Conservation (phyloP, 1,140 invertebrate species). For the Apis laboriosa region DNA sequence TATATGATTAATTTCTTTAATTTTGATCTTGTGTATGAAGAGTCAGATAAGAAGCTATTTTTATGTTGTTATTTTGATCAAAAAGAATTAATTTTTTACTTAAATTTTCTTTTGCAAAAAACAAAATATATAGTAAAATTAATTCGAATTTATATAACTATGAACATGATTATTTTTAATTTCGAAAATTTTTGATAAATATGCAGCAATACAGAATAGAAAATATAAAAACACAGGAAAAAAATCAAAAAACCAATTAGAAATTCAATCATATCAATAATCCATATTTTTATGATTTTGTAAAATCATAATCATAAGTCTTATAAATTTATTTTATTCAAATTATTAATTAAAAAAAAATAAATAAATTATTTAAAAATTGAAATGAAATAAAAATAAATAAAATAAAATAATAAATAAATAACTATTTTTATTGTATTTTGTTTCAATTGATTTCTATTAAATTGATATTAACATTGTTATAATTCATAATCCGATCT, state of each 20-base stretch:
- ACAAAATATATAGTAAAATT: slow-evolving; percentile 69
- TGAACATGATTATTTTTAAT: slow-evolving; percentile 85
- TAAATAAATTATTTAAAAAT: background rate
- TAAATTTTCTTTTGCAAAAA: slow-evolving; percentile 45
- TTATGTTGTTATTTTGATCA: background rate
- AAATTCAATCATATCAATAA: background rate
- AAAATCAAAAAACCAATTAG: background rate
- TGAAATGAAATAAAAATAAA: background rate
- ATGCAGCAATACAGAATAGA: slow-evolving; percentile 79
- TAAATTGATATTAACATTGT: background rate
- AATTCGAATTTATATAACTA: slow-evolving; percentile 74
- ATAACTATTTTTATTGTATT: background rate
- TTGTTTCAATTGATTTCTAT: background rate
- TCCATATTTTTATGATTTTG: no score
- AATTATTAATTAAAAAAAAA: background rate
- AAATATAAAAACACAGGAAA: background rate
- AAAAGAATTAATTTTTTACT: background rate
- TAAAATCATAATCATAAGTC: background rate
- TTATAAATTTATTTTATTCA: background rate
- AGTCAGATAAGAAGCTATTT: slow-evolving; percentile 49
- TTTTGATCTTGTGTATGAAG: slow-evolving; percentile 71
- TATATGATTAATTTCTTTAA: slow-evolving; percentile 84
- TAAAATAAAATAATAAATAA: no score
- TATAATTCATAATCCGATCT: background rate
- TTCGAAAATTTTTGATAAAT: slow-evolving; percentile 85